Percentiles rank a stretch among this genome's conserved stretches.
Evolutionary conservation across 2,888 invertebrate species (phyloP).

Genomic region (Campopleginae sp.): DNA sequence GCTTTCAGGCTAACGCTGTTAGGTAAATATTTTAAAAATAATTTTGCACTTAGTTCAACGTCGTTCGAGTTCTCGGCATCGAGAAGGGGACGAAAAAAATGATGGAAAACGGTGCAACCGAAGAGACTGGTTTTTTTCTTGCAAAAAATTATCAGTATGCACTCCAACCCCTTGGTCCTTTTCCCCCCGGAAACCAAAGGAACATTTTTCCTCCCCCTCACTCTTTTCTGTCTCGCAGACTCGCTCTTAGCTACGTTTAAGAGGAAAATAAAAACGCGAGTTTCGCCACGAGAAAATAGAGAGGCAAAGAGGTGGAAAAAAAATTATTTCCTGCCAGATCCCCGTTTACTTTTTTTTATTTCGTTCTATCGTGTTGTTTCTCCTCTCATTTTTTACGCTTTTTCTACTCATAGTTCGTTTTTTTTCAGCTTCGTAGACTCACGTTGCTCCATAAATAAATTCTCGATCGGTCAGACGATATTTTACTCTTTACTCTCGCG

Average conservation of each 20-base stretch:
- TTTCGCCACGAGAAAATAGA: constrained; percentile 55
- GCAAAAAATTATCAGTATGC: constrained; percentile 33
- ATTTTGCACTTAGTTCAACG: constrained; percentile 81
- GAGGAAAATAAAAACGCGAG: constrained; percentile 61
- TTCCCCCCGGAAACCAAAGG: constrained; percentile 42
- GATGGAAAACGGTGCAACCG: constrained; percentile 17
- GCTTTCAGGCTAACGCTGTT: constrained; percentile 81
- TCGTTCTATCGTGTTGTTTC: constrained; percentile 54
- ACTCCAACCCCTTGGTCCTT: constrained; percentile 17
- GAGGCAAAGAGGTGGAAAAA: constrained; percentile 46
- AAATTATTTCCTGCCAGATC: constrained; percentile 3
- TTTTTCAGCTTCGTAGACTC: background rate
- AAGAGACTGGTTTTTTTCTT: constrained; percentile 39
- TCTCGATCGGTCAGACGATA: constrained; percentile 44
- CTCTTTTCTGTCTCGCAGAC: constrained; percentile 39
- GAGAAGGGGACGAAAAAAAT: constrained; percentile 39
- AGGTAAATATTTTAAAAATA: constrained; percentile 83
- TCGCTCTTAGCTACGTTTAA: constrained; percentile 67
- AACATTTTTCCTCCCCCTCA: constrained; percentile 48
- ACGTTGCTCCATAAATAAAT: constrained; percentile 58
- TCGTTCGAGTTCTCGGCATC: constrained; percentile 45
- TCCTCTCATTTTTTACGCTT: constrained; percentile 52
- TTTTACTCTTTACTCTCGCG: background rate
- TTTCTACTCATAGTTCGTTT: constrained; percentile 63
- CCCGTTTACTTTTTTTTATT: constrained; percentile 38